Conservation (phyloP, 2,797 vertebrate species). For the Knipowitschia caucasica region DNA sequence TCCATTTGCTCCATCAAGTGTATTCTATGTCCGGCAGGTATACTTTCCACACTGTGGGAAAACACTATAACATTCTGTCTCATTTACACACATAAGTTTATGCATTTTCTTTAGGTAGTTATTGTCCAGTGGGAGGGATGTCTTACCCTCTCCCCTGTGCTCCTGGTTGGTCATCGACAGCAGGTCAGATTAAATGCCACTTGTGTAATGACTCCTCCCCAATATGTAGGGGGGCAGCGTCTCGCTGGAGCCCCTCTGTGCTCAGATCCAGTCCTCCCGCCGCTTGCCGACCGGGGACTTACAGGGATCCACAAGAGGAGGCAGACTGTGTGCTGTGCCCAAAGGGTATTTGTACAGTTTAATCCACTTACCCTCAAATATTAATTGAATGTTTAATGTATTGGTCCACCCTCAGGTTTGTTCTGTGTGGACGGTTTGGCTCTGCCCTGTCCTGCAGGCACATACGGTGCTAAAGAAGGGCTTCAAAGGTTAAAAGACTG, state of each 20-base stretch:
- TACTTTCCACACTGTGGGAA: neutral
- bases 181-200: conserved; percentile 66
- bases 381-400: neutral
- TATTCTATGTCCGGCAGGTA: conserved; percentile 81
- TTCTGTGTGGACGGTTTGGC: conserved; percentile 72
- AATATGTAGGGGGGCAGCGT: conserved; percentile 43
- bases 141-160: conserved; percentile 68
- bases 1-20: conserved; percentile 59
- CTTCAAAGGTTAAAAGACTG: conserved; percentile 66
- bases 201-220: conserved; percentile 63
- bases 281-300: conserved; percentile 71
- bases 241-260: conserved; percentile 45
- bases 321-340: conserved; percentile 66
- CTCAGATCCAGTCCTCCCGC: conserved; percentile 54
- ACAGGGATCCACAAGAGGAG: conserved; percentile 55
- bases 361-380: neutral
- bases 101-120: conserved; percentile 67
- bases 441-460: conserved; percentile 76
- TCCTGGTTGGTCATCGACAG: conserved; percentile 56
- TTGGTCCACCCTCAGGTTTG: conserved; percentile 63
- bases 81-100: conserved; percentile 1
- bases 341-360: conserved; percentile 49
- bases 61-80: neutral
- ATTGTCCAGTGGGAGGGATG: conserved; percentile 73
- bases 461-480: conserved; percentile 72